phyloP scores from a whole-genome alignment of 2,888 invertebrate species.

The Lithophane ornitopus region DNA sequence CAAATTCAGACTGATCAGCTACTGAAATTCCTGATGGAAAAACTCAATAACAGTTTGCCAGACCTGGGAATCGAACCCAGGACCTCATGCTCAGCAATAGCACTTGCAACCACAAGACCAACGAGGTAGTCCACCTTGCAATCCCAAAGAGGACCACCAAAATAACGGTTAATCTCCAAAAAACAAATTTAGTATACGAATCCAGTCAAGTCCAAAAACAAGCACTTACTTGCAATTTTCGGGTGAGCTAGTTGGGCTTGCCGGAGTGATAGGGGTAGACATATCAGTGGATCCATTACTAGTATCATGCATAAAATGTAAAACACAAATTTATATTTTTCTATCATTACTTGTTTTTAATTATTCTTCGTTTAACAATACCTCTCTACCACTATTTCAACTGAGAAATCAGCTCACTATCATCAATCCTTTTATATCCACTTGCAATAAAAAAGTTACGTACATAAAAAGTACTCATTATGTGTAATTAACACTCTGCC shows the following conservation, averaged over 20 bases:
- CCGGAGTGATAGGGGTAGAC: background rate
- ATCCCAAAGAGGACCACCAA: background rate
- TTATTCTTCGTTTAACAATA: background rate
- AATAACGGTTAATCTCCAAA: background rate
- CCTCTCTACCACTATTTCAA: background rate
- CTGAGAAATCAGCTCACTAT: background rate
- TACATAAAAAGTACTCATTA: slow-evolving; percentile 20
- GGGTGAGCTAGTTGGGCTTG: accelerated
- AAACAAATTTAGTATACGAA: background rate
- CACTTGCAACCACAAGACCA: background rate
- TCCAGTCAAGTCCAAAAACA: background rate
- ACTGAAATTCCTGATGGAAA: no score
- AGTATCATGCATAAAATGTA: background rate
- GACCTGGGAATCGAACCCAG: background rate
- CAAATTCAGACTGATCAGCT: no score
- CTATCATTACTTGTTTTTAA: slow-evolving; percentile 11
- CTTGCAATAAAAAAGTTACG: slow-evolving; percentile 5
- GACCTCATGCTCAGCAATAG: no score
- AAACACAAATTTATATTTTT: background rate
- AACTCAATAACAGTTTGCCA: no score
- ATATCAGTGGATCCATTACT: background rate
- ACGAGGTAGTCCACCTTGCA: background rate
- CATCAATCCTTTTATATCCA: slow-evolving; percentile 9
- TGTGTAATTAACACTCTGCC: slow-evolving; percentile 24
- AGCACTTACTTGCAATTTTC: background rate